Base-by-base conservation (phyloP, 35 echinoderm and acorn worm species). In the Holothuria glaberrima region DNA sequence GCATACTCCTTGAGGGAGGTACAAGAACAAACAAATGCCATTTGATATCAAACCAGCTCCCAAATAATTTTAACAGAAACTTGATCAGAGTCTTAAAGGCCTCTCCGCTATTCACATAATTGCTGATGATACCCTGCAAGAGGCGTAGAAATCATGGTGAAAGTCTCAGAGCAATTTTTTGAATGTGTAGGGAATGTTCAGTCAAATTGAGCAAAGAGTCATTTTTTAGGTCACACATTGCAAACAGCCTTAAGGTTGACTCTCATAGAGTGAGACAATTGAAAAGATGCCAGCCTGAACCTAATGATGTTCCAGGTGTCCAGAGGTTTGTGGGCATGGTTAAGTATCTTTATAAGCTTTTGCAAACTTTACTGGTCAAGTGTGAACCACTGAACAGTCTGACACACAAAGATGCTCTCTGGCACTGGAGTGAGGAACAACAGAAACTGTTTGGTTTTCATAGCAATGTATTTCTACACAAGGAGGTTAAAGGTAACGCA, bases 121-220 rank as follows among this genome's bases (percentile, higher is more conserved):
- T 35, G 91, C 91, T 27, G 94, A 93, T 78, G 92, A 93, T 60
- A 93, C 82, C 24, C 28, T 97, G 16, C 33, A 91, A 25, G 95
- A 94, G 5, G 91, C 95, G 66, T 68, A 59, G 48, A 27, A 86
- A 97, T 89, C 95, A 97, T 89, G 91, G 91, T 44, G 12, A 35
- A 16, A 97, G 91, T 59, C 54, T 97, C 17, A 35, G 28, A 44
- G 16, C 36, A 21, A 89, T 97, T 26, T 31, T 93, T 12, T 0
- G 1, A 58, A 46, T 91, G 48, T 93, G 91, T 63, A 74, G 64
- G 63, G 83, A 97, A 46, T 41, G 87, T 10, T 61, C 57, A 66
- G 94, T 93, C 89, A 94, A 69, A 79, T 66, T 93, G 25, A 97
- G 94, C 62, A 71, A 75, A 9, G 89, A 93, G 5, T 5, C n/a